Percentiles rank a stretch among this genome's conserved stretches.
These are phyloP conservation scores for Meganola albula DNA, from an alignment of 2,888 invertebrate species.

Conservation along the genomic window DNA sequence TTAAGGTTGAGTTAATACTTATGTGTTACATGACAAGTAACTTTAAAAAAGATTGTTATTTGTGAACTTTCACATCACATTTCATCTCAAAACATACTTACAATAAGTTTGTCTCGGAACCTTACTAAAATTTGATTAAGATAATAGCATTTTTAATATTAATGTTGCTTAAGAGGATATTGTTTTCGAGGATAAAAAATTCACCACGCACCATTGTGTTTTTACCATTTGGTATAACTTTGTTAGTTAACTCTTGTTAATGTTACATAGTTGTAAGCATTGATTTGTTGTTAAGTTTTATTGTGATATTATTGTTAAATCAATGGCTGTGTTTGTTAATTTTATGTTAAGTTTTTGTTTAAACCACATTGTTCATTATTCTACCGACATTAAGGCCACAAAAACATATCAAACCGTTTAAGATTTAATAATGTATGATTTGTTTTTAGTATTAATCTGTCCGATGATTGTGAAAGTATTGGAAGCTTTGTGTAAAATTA, in stretches of 20 bases:
- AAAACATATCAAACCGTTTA: conserved; percentile 26
- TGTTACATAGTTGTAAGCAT: conserved; percentile 64
- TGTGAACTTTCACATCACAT: too few relatives aligned
- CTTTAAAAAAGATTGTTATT: too few relatives aligned
- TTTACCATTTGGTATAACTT: conserved; percentile 27
- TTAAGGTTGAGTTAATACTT: too few relatives aligned
- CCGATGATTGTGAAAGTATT: conserved; percentile 35
- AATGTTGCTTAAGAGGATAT: too few relatives aligned
- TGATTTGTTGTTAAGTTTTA: conserved; percentile 70
- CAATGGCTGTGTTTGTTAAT: conserved; percentile 75
- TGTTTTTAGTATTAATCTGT: conserved; percentile 30
- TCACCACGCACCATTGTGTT: conserved; percentile 51
- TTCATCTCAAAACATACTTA: too few relatives aligned
- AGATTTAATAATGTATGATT: conserved; percentile 25
- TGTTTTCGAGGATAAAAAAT: conserved; percentile 48
- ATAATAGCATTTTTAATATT: too few relatives aligned
- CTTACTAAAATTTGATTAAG: too few relatives aligned
- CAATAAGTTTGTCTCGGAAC: too few relatives aligned
- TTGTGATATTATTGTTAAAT: conserved; percentile 57
- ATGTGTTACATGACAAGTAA: too few relatives aligned
- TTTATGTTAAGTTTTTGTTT: conserved; percentile 77
- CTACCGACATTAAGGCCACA: conserved; percentile 66
- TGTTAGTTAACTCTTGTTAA: conserved; percentile 41
- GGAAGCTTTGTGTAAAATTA: conserved; percentile 76
- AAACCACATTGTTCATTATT: conserved; percentile 52